phyloP scores from a whole-genome alignment of 2,888 invertebrate species.

The Chironomus riparius region DNA sequence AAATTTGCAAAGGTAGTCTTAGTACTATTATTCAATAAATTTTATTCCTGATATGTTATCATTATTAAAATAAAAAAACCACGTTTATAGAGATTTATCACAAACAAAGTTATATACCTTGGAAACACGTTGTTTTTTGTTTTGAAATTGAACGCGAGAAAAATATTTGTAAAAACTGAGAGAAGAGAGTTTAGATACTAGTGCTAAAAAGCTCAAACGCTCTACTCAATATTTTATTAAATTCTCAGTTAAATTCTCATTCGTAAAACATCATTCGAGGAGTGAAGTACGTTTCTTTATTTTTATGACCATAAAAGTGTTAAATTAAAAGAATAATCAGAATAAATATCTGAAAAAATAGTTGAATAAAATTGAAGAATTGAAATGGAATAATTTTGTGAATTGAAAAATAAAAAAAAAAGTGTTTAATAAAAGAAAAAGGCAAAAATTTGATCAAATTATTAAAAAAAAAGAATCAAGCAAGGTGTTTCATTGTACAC shows the following conservation, averaged over 20 bases:
- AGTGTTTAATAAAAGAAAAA: too few species aligned
- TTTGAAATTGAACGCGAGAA: too few species aligned
- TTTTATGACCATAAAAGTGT: not conserved
- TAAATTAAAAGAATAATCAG: not conserved
- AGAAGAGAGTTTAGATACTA: not conserved
- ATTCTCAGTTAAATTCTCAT: slow-evolving; percentile 1
- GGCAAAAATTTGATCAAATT: not conserved
- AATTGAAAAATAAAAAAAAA: not conserved
- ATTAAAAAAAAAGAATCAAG: not conserved
- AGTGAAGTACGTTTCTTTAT: slow-evolving; percentile 12
- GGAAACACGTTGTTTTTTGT: too few species aligned
- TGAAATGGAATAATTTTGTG: too few species aligned
- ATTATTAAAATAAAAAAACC: too few species aligned
- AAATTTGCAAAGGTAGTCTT: too few species aligned
- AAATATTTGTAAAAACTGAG: too few species aligned
- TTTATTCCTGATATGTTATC: too few species aligned
- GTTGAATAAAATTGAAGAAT: not conserved
- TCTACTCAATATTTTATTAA: not conserved
- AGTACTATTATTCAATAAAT: too few species aligned
- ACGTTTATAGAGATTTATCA: too few species aligned
- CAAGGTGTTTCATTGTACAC: slow-evolving; percentile 22
- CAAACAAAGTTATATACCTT: too few species aligned
- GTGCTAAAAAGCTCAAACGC: not conserved
- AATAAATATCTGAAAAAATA: not conserved
- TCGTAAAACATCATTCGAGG: not conserved